Evolutionary conservation across 2,888 invertebrate genomes (phyloP).

Genomic region (Patella pellucida): DNA sequence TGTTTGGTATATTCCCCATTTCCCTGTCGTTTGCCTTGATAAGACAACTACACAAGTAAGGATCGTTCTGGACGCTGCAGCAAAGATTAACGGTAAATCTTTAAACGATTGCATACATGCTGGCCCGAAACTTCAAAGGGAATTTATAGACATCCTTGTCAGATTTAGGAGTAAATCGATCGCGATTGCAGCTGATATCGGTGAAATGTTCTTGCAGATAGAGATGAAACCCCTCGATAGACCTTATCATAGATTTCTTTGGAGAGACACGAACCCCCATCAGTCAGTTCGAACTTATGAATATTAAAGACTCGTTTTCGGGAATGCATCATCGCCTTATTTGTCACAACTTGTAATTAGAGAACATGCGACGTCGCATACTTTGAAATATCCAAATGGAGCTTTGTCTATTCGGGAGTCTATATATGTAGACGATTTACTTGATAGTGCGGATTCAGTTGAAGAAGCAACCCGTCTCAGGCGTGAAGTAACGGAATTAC

Average conservation of each 20-base stretch:
- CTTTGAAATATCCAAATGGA: neutral
- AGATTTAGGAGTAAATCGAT: constrained; percentile 1
- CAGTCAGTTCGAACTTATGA: neutral
- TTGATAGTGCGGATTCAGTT: too few relatives aligned
- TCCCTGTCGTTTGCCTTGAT: neutral
- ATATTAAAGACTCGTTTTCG: neutral
- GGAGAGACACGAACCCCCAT: neutral
- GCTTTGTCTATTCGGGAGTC: neutral
- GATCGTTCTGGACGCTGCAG: neutral
- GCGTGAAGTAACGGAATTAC: too few relatives aligned
- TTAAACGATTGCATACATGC: neutral
- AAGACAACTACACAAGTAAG: neutral
- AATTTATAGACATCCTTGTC: neutral
- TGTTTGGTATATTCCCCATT: neutral
- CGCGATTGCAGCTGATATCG: constrained; percentile 1
- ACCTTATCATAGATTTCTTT: neutral
- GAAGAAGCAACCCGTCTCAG: too few relatives aligned
- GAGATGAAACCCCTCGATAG: neutral
- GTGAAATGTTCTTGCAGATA: constrained; percentile 4
- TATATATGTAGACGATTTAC: too few relatives aligned
- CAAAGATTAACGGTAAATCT: neutral
- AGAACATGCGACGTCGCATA: neutral
- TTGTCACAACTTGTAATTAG: neutral
- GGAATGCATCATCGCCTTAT: neutral
- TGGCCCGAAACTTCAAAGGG: neutral